Evolutionary conservation across 2,113 vertebrate species (phyloP), one percentile per base, ranked within the genome.

Genomic region (Ceyx cyanopectus): DNA sequence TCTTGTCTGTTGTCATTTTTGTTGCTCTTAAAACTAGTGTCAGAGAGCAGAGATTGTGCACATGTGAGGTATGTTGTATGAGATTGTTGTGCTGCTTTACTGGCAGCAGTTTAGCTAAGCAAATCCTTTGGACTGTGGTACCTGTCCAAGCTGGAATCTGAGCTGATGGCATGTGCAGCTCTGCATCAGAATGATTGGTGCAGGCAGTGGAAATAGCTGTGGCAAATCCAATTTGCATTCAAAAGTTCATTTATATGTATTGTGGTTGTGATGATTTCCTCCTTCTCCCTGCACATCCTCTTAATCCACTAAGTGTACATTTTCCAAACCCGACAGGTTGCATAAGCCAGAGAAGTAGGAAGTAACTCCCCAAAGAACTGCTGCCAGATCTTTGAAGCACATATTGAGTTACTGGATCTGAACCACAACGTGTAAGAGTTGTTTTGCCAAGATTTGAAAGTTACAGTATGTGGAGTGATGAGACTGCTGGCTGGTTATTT

Each of bases 361-460:
- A 85, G 30, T 91, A 87, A 91, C 77, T 94, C 76, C 50, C 29
- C n/a, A 75, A 75, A 85, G 91, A 90, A 12, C 79, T 92, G 69
- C 34, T 91, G 86, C 73, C 85, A 91, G 65, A 27, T 86, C 80
- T 94, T 43, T 73, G 74, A 87, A 74, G 57, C 46, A 75, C 4
- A 1, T 69, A 83, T 90, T 84, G 81, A 88, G 74, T 63, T 86
- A 50, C 60, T 91, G 74, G 85, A 69, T 89, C 65, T 63, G 83
- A 90, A 94, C 76, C 58, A 61, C 80, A 76, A 4, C 29, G 57
- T 95, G 51, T 50, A 56, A 82, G 51, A 34, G 56, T 29, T 63
- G 51, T 60, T 87, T 78, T 96, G 95, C 92, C 94, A 96, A 85
- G 87, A 74, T 90, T 87, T 82, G 91, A 89, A 93, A 87, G 87